These are phyloP conservation scores for Talpa occidentalis DNA, from an alignment of 2,113 vertebrate genomes.

Conservation along the genomic window DNA sequence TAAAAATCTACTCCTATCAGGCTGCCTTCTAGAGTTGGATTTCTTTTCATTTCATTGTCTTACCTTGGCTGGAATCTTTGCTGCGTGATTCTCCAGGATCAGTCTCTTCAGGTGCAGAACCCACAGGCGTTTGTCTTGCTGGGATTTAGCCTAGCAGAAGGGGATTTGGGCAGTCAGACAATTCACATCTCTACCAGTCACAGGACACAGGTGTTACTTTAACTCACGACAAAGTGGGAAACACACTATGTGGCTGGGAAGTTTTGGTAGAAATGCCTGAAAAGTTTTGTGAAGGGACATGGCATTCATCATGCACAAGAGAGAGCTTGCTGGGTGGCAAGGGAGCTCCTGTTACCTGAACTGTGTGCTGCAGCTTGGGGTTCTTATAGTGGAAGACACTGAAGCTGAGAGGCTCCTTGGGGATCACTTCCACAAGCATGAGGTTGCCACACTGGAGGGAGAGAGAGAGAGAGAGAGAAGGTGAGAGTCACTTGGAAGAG, in stretches of 20 bases:
- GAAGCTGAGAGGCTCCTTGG: slow-evolving; percentile 98
- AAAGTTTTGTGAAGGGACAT: neutral
- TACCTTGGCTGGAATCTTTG: slow-evolving; percentile 99
- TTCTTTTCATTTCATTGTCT: neutral
- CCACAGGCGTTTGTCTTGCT: slow-evolving; percentile 98
- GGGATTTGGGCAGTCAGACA: neutral
- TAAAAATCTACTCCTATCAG: neutral
- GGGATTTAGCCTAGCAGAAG: slow-evolving; percentile 92
- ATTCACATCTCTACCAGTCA: fast-evolving
- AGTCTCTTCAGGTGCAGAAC: slow-evolving; percentile 97
- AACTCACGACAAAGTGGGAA: neutral
- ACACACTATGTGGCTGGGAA: neutral
- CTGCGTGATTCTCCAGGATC: slow-evolving; percentile 98
- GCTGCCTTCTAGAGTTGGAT: neutral
- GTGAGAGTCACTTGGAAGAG: neutral
- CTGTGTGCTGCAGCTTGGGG: slow-evolving; percentile 98
- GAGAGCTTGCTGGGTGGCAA: fast-evolving
- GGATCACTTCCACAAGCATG: slow-evolving; percentile 99
- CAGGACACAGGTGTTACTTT: fast-evolving
- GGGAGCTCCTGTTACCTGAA: slow-evolving; percentile 90
- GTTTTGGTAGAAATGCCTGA: neutral
- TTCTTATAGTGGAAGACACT: slow-evolving; percentile 99
- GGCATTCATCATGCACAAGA: fast-evolving
- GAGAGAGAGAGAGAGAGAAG: neutral
- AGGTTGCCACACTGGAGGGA: slow-evolving; percentile 95